Evolutionary conservation across 2,797 vertebrate genomes (phyloP).

Genomic region (Hypotaenidia okinawae): DNA sequence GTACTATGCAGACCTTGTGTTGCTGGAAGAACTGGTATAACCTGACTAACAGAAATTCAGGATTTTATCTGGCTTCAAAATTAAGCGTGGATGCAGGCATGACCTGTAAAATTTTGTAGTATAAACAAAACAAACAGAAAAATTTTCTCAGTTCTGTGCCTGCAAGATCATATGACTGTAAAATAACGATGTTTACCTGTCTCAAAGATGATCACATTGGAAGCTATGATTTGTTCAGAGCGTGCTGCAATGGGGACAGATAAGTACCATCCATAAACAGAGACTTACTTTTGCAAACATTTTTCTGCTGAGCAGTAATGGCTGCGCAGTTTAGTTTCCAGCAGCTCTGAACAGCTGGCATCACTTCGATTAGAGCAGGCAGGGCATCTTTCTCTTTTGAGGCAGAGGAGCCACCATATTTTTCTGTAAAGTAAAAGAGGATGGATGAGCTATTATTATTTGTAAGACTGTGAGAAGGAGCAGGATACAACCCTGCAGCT

Average conservation of each 20-base stretch:
- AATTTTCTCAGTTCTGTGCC: not conserved
- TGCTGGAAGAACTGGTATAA: conserved; percentile 41
- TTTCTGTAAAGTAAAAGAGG: not conserved
- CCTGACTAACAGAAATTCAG: conserved; percentile 10
- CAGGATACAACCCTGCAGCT: not conserved
- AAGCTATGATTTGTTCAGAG: not conserved
- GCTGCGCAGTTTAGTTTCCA: not conserved
- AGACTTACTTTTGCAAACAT: not conserved
- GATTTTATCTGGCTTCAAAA: conserved; percentile 44
- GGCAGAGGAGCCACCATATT: not conserved
- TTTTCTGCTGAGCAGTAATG: not conserved
- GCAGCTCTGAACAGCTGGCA: not conserved
- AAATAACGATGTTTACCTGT: not conserved
- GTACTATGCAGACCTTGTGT: not conserved
- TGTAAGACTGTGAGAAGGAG: not conserved
- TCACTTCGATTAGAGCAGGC: not conserved
- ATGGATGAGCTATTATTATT: not conserved
- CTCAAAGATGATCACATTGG: not conserved
- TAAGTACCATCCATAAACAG: not conserved
- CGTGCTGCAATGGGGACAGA: not conserved
- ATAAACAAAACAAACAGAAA: not conserved
- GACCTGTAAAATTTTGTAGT: not conserved
- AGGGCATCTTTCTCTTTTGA: not conserved
- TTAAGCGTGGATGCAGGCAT: not conserved
- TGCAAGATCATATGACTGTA: not conserved